phyloP scores from a whole-genome alignment of 2,113 vertebrate species.

The Agapornis roseicollis region DNA sequence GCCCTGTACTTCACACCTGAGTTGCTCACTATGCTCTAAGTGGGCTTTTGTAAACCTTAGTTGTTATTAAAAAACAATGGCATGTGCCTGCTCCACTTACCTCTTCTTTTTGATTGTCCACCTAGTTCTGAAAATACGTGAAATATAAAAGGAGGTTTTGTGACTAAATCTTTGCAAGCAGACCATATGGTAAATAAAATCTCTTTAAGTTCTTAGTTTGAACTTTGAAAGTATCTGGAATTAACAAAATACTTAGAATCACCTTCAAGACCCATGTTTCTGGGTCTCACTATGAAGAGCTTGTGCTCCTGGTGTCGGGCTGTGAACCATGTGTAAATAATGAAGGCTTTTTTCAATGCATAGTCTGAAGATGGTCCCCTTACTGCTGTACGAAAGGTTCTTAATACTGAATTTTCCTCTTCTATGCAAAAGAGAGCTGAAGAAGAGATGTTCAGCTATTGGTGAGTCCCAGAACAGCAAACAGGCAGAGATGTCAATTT shows the following conservation, averaged over 20 bases:
- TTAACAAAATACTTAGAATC: not conserved
- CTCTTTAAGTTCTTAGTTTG: not conserved
- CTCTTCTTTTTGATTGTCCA: not conserved
- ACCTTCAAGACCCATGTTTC: not conserved
- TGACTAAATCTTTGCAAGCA: not conserved
- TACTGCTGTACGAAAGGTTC: not conserved
- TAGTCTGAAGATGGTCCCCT: not conserved
- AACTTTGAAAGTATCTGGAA: not conserved
- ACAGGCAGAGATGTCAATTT: not conserved
- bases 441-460: not conserved
- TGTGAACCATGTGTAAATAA: not conserved
- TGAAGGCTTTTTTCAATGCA: fast-evolving
- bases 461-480: not conserved
- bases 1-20: not conserved
- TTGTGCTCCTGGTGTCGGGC: not conserved
- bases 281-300: not conserved
- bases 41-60: not conserved
- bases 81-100: not conserved
- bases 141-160: not conserved
- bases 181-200: not conserved
- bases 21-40: not conserved
- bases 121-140: not conserved
- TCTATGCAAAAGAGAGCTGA: not conserved
- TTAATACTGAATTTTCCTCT: not conserved
- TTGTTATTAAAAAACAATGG: not conserved